These are phyloP conservation scores for Eulithis prunata DNA, from an alignment of 2,888 invertebrate genomes.

Conservation along the genomic window DNA sequence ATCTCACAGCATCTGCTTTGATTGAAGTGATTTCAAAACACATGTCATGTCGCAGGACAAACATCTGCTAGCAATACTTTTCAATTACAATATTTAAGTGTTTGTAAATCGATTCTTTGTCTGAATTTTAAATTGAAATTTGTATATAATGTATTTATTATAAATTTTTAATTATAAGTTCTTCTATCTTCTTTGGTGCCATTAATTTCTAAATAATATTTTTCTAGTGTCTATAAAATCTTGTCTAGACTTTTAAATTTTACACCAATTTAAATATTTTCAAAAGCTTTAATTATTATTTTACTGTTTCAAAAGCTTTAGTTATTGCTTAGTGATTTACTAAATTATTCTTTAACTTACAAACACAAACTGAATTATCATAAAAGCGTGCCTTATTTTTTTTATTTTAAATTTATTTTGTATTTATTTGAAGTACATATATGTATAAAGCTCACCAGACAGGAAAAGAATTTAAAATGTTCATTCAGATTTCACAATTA, in stretches of 20 bases:
- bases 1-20: constrained; percentile 4
- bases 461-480: constrained; percentile 23
- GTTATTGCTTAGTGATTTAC: too few relatives aligned
- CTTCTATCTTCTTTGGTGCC: too few relatives aligned
- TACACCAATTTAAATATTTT: too few relatives aligned
- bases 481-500: constrained; percentile 44
- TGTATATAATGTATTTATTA: neutral
- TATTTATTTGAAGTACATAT: neutral
- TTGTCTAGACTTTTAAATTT: too few relatives aligned
- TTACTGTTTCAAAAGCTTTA: too few relatives aligned
- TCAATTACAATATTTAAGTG: constrained; percentile 13
- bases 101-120: constrained; percentile 19
- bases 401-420: neutral
- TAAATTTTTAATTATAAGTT: neutral
- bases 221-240: too few relatives aligned
- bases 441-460: constrained; percentile 14
- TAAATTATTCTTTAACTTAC: too few relatives aligned
- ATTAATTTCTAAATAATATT: too few relatives aligned
- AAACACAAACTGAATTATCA: too few relatives aligned
- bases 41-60: constrained; percentile 7
- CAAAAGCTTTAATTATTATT: too few relatives aligned
- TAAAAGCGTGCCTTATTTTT: too few relatives aligned
- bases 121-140: constrained; percentile 11
- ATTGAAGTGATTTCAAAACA: constrained; percentile 26
- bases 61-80: constrained; percentile 26